phyloP scores from a whole-genome alignment of 2,797 vertebrate genomes.

The Echeneis naucrates region DNA sequence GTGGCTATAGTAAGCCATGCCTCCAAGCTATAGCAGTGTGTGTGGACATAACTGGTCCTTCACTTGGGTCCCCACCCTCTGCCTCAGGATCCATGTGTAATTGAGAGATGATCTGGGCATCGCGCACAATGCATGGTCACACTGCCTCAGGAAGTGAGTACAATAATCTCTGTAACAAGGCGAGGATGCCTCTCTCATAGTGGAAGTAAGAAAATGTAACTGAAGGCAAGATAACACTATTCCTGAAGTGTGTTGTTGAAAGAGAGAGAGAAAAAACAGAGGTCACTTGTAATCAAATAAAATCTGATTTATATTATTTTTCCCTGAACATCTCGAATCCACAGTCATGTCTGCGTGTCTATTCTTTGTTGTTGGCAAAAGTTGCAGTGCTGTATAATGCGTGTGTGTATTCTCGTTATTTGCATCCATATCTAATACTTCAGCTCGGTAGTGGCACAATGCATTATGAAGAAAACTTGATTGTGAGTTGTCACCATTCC shows the following conservation, averaged over 20 bases:
- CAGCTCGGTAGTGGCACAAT: conserved; percentile 42
- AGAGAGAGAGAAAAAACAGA: conserved; percentile 28
- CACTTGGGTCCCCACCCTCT: conserved; percentile 75
- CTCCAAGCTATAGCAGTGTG: conserved; percentile 67
- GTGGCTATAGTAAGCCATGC: conserved; percentile 73
- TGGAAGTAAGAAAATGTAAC: conserved; percentile 63
- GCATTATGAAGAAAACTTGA: conserved; percentile 70
- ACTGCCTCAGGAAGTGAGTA: conserved; percentile 74
- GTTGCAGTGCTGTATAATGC: conserved; percentile 50
- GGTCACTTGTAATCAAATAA: conserved; percentile 32
- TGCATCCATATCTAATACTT: conserved; percentile 61
- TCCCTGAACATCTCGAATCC: conserved; percentile 16
- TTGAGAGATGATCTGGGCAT: conserved; percentile 80
- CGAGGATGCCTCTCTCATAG: conserved; percentile 50
- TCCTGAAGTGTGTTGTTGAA: conserved; percentile 42
- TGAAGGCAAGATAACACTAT: conserved; percentile 54
- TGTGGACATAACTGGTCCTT: conserved; percentile 74
- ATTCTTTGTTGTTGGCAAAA: conserved; percentile 54
- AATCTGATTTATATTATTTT: conserved; percentile 23
- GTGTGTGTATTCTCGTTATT: conserved; percentile 55
- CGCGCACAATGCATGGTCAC: conserved; percentile 76
- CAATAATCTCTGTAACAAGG: conserved; percentile 81
- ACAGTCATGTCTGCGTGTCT: not conserved
- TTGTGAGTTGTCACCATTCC: conserved; percentile 77
- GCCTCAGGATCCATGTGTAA: conserved; percentile 78